Evolutionary conservation across 2,113 vertebrate genomes (phyloP).

Genomic region (Scalopus aquaticus): DNA sequence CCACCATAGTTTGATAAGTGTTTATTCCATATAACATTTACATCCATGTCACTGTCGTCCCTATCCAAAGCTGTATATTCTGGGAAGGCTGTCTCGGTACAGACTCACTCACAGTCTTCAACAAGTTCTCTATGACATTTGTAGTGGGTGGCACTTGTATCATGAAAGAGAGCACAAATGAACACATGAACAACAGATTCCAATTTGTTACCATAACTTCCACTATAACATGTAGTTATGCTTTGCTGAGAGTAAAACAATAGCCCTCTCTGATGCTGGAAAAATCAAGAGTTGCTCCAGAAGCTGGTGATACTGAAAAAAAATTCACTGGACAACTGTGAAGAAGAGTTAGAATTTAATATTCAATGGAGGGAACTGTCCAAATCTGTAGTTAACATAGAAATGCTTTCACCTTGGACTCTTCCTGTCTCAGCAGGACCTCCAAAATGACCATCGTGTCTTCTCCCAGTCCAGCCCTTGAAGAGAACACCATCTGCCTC

Average conservation of each 20-base stretch:
- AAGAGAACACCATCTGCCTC: neutral
- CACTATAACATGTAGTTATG: neutral
- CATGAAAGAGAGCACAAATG: neutral
- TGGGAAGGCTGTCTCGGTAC: neutral
- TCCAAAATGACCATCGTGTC: neutral
- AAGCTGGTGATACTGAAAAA: neutral
- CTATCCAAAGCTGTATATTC: neutral
- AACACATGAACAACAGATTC: neutral
- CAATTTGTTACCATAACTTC: neutral
- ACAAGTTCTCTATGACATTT: neutral
- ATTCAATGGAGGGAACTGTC: neutral
- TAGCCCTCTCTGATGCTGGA: neutral
- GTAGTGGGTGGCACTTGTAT: neutral
- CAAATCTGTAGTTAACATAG: neutral
- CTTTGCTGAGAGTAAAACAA: neutral
- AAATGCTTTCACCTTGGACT: neutral
- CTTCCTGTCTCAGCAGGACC: neutral
- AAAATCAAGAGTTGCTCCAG: neutral
- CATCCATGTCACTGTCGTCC: neutral
- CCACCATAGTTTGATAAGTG: neutral
- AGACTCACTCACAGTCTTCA: neutral
- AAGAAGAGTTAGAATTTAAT: neutral
- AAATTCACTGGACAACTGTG: neutral
- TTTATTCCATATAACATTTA: neutral
- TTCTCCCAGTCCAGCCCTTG: neutral